Percentiles rank a stretch among this genome's conserved stretches.
Conservation (phyloP, 2,113 vertebrate species). For the Atherinomorus stipes region DNA sequence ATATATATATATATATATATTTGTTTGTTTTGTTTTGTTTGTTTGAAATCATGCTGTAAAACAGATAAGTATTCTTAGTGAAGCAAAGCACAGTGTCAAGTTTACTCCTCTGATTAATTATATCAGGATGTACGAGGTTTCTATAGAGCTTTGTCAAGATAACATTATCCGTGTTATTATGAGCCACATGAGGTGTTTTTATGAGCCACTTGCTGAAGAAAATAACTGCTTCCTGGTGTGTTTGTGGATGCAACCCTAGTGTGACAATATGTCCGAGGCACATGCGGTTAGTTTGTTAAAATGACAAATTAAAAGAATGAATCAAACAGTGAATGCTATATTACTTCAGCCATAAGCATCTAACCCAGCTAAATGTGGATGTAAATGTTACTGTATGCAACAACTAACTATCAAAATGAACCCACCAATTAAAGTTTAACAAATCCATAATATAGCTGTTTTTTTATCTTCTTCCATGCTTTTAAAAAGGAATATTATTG, state of each 20-base stretch:
- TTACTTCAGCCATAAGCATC: slow-evolving; percentile 12
- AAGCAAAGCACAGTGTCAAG: not conserved
- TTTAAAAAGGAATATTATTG: slow-evolving; percentile 19
- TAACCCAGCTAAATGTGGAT: slow-evolving; percentile 9
- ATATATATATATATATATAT: too few species aligned
- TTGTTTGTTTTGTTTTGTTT: too few species aligned
- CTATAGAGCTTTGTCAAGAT: slow-evolving; percentile 23
- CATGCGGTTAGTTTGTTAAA: slow-evolving; percentile 19
- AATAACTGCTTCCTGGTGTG: slow-evolving; percentile 13
- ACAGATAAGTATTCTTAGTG: slow-evolving; percentile 16
- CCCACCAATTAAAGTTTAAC: slow-evolving; percentile 1
- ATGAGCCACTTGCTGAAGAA: slow-evolving; percentile 15
- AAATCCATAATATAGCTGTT: slow-evolving; percentile 4
- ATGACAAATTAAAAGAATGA: slow-evolving; percentile 12
- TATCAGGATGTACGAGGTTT: slow-evolving; percentile 26
- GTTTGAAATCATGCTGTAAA: slow-evolving; percentile 21
- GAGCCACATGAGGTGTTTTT: slow-evolving; percentile 19
- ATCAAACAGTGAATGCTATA: slow-evolving; percentile 26
- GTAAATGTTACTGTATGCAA: slow-evolving; percentile 1
- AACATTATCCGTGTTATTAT: slow-evolving; percentile 35
- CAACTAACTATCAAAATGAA: not conserved
- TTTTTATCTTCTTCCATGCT: not conserved
- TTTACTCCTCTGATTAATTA: slow-evolving; percentile 2
- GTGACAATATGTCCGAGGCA: slow-evolving; percentile 12
- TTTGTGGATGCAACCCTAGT: slow-evolving; percentile 12